These are phyloP conservation scores for Pheosia tremula DNA, from an alignment of 2,888 invertebrate species.

Conservation along the genomic window DNA sequence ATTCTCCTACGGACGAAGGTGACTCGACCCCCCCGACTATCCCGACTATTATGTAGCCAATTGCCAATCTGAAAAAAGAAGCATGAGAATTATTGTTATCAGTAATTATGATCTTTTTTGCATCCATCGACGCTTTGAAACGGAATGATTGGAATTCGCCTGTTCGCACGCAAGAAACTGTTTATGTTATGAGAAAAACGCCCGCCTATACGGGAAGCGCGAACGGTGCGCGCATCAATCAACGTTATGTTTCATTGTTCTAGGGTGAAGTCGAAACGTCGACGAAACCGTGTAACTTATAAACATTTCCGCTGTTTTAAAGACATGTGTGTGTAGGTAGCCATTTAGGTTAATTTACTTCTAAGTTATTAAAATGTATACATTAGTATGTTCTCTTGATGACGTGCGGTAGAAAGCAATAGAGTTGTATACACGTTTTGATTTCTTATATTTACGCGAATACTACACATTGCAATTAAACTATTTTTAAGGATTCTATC, in stretches of 20 bases:
- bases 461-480: no score
- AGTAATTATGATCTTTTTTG: constrained; percentile 20
- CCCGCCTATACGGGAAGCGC: constrained; percentile 54
- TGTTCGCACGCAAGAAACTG: constrained; percentile 48
- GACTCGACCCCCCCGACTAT: no score
- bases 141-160: constrained; percentile 10
- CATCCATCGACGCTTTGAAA: not conserved
- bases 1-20: no score
- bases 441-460: no score
- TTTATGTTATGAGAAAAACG: constrained; percentile 53
- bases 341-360: constrained; percentile 7
- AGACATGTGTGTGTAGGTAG: not conserved
- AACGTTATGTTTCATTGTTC: constrained; percentile 51
- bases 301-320: constrained; percentile 36
- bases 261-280: constrained; percentile 38
- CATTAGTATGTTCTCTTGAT: no score
- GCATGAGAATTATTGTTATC: no score
- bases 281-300: constrained; percentile 41
- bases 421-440: no score
- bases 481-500: no score
- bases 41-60: no score
- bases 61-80: no score
- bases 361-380: not conserved
- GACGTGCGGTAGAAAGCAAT: no score
- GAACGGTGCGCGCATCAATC: constrained; percentile 29